These are phyloP conservation scores for Meteorus colon DNA, from an alignment of 2,888 invertebrate genomes.

Conservation along the genomic window DNA sequence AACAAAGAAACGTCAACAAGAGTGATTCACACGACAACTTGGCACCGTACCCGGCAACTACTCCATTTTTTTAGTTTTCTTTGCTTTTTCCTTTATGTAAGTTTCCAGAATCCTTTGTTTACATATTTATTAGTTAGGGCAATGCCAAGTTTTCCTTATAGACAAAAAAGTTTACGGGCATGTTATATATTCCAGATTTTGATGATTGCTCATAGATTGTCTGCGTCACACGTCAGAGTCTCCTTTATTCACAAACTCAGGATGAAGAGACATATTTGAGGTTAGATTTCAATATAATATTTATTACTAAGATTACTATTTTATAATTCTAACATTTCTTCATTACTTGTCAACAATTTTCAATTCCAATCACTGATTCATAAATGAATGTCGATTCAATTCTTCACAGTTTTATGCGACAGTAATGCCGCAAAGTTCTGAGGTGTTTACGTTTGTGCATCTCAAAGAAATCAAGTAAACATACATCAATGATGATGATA, in stretches of 20 bases:
- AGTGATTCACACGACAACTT: constrained; percentile 6
- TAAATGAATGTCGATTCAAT: too few relatives aligned
- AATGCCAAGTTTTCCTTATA: background rate
- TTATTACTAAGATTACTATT: background rate
- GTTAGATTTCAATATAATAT: background rate
- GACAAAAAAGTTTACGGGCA: background rate
- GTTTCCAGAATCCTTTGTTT: background rate
- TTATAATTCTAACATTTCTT: background rate
- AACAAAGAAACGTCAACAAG: constrained; percentile 7
- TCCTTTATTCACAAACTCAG: background rate
- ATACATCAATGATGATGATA: too few relatives aligned
- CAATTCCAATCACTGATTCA: background rate
- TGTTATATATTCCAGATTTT: background rate
- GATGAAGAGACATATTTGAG: constrained; percentile 3
- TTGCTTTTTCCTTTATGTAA: background rate
- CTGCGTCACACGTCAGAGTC: background rate
- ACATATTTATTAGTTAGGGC: background rate
- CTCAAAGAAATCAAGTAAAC: too few relatives aligned
- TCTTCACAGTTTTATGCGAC: too few relatives aligned
- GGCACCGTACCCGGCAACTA: background rate
- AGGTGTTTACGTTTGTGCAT: too few relatives aligned
- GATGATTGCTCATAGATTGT: background rate
- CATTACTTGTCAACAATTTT: background rate
- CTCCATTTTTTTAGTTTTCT: background rate
- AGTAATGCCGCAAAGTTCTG: too few relatives aligned